Conservation (phyloP, 1,140 invertebrate genomes). For the Papilio polyxenes region DNA sequence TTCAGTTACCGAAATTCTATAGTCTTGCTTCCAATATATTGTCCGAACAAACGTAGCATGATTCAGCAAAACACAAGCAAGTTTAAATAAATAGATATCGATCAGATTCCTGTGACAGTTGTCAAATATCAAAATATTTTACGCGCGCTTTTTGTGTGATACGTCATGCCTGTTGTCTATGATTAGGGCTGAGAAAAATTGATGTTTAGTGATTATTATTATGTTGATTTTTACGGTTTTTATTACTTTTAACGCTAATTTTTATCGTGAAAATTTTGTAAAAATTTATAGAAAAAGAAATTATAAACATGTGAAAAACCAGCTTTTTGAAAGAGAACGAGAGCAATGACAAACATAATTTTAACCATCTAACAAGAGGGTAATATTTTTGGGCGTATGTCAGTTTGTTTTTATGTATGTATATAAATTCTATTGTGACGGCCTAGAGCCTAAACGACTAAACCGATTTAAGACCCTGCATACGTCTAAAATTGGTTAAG, state of each 20-base stretch:
- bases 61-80: slow-evolving; percentile 40
- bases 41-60: slow-evolving; percentile 28
- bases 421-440: too few species aligned
- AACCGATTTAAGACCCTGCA: too few species aligned
- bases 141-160: slow-evolving; percentile 71
- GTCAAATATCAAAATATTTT: slow-evolving; percentile 80
- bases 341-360: too few species aligned
- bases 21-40: not conserved
- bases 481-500: too few species aligned
- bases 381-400: too few species aligned
- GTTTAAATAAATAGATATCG: slow-evolving; percentile 71
- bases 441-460: too few species aligned
- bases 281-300: too few species aligned
- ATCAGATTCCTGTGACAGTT: slow-evolving; percentile 72
- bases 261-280: not conserved
- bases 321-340: too few species aligned
- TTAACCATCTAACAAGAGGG: too few species aligned
- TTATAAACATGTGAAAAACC: too few species aligned
- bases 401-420: too few species aligned
- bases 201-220: not conserved
- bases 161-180: slow-evolving; percentile 53
- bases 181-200: slow-evolving; percentile 57
- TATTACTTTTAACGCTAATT: not conserved
- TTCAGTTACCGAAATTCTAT: not conserved
- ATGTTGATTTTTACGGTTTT: not conserved